Percentiles rank a stretch among this genome's conserved stretches.
phyloP scores from a whole-genome alignment of 37 sponge, comb jelly and placozoan species.

The Theonella swinhoei region DNA sequence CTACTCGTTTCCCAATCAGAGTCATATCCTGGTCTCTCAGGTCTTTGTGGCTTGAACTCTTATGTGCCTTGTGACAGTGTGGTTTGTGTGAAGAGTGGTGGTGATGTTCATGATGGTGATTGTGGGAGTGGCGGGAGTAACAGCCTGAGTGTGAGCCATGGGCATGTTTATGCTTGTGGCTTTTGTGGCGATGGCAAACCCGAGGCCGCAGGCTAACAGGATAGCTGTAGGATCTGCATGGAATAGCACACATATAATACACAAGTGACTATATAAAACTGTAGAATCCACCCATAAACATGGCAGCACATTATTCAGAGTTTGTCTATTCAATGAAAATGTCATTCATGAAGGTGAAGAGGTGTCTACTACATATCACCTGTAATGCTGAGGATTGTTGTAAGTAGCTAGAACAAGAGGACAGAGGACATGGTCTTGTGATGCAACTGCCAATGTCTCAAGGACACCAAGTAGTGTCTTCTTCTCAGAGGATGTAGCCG shows the following conservation, averaged over 20 bases:
- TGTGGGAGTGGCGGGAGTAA: not conserved
- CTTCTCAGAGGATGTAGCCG: slow-evolving; percentile 6
- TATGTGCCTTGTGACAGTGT: not conserved
- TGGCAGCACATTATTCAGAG: too few relatives aligned
- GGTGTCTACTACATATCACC: too few relatives aligned
- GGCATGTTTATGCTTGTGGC: not conserved
- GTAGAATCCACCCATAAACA: too few relatives aligned
- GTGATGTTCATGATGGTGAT: not conserved
- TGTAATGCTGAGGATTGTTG: too few relatives aligned
- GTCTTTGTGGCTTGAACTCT: not conserved
- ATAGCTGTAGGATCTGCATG: slow-evolving; percentile 4
- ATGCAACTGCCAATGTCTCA: slow-evolving; percentile 32
- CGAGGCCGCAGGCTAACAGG: not conserved
- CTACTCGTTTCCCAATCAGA: slow-evolving; percentile 16
- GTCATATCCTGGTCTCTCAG: not conserved
- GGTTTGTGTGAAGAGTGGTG: not conserved
- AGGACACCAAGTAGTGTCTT: slow-evolving; percentile 33
- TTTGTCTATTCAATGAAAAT: too few relatives aligned
- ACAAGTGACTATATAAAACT: not conserved
- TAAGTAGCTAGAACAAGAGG: too few relatives aligned
- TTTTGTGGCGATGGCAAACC: not conserved
- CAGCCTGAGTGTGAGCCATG: not conserved
- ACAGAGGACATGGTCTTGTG: too few relatives aligned
- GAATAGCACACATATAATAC: too few relatives aligned
- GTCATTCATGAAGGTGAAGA: too few relatives aligned